phyloP scores from a whole-genome alignment of 2,113 vertebrate species.

The Aphelocoma coerulescens region DNA sequence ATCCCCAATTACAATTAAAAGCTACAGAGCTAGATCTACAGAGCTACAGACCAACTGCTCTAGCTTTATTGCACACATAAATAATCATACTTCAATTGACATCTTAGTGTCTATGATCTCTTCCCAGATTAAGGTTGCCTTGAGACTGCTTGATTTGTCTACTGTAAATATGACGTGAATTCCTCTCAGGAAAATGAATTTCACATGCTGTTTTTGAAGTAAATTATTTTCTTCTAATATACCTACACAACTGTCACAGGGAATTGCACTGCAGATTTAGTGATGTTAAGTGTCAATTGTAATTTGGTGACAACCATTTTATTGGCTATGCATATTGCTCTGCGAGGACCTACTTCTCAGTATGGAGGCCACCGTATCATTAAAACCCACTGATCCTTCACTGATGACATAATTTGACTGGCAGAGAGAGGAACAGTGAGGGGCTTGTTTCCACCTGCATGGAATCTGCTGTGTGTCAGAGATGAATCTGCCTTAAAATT shows the following conservation, averaged over 20 bases:
- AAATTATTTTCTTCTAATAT: slow-evolving; percentile 86
- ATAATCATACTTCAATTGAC: slow-evolving; percentile 78
- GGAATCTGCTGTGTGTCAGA: slow-evolving; percentile 85
- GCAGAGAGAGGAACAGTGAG: slow-evolving; percentile 80
- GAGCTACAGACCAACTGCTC: slow-evolving; percentile 69
- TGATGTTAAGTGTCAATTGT: slow-evolving; percentile 85
- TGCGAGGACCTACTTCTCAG: slow-evolving; percentile 76
- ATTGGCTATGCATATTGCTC: slow-evolving; percentile 82
- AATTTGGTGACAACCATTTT: slow-evolving; percentile 86
- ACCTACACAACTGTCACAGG: slow-evolving; percentile 83
- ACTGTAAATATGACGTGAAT: slow-evolving; percentile 80
- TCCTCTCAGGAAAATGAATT: slow-evolving; percentile 75
- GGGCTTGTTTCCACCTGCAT: slow-evolving; percentile 83
- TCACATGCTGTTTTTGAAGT: slow-evolving; percentile 77
- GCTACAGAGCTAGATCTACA: slow-evolving; percentile 49
- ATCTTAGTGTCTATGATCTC: slow-evolving; percentile 72
- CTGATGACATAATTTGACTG: slow-evolving; percentile 90
- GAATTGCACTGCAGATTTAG: slow-evolving; percentile 83
- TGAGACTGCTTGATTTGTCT: slow-evolving; percentile 74
- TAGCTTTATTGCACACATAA: slow-evolving; percentile 74
- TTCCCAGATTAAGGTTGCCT: slow-evolving; percentile 75
- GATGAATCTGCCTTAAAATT: slow-evolving; percentile 93
- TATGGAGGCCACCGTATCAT: slow-evolving; percentile 83
- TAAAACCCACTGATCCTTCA: slow-evolving; percentile 88
- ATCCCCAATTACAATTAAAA: slow-evolving; percentile 75